Evolutionary conservation across 1,140 invertebrate species (phyloP).

Genomic region (Drosophila mauritiana): DNA sequence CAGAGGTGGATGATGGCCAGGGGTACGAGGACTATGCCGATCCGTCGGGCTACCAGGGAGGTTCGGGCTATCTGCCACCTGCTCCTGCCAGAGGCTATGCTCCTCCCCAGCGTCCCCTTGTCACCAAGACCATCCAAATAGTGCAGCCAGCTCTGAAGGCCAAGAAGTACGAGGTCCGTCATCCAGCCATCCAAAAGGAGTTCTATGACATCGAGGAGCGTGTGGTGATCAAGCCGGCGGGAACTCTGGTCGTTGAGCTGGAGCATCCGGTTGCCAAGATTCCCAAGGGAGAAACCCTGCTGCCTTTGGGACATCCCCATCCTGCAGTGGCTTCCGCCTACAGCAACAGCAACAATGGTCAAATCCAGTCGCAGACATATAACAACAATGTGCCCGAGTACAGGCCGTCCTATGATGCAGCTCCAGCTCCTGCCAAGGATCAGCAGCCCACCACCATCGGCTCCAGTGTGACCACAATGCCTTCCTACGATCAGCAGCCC

Average conservation of each 20-base stretch:
- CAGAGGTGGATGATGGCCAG: conserved; percentile 61
- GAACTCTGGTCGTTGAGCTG: conserved; percentile 87
- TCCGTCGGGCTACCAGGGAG: conserved; percentile 45
- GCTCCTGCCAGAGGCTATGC: conserved; percentile 49
- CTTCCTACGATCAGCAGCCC: conserved; percentile 64
- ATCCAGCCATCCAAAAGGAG: conserved; percentile 88
- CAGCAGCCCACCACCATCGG: conserved; percentile 65
- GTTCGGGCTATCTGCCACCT: conserved; percentile 63
- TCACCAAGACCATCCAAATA: conserved; percentile 82
- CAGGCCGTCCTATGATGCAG: conserved; percentile 42
- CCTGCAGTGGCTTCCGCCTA: conserved; percentile 76
- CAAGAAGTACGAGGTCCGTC: conserved; percentile 86
- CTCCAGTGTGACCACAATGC: conserved; percentile 75
- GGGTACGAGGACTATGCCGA: conserved; percentile 69
- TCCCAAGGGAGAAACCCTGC: conserved; percentile 85
- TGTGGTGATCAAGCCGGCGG: conserved; percentile 87
- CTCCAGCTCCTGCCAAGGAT: conserved; percentile 35
- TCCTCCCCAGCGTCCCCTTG: conserved; percentile 61
- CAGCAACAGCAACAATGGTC: conserved; percentile 57
- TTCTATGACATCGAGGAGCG: conserved; percentile 89
- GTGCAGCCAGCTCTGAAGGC: conserved; percentile 80
- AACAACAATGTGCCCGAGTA: conserved; percentile 62
- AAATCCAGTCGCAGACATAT: conserved; percentile 54
- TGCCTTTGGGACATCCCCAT: conserved; percentile 77
- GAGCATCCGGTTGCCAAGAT: conserved; percentile 87